Conservation (phyloP, 2,113 vertebrate species). For the Cololabis saira region DNA sequence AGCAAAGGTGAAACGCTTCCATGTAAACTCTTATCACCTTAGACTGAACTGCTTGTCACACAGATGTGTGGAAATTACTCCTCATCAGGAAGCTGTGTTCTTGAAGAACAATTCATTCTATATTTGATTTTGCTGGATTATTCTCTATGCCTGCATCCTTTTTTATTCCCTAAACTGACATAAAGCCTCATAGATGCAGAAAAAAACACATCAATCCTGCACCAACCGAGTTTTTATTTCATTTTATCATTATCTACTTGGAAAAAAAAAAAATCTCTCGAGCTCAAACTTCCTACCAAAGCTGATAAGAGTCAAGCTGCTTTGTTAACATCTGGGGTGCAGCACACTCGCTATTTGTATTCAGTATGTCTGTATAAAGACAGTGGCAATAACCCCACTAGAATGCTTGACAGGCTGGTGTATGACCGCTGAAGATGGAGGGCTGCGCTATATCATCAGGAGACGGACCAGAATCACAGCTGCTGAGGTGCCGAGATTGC, state of each 20-base stretch:
- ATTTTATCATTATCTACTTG: constrained; percentile 10
- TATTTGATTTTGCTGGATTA: constrained; percentile 15
- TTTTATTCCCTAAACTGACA: constrained; percentile 3
- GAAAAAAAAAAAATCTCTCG: constrained; percentile 20
- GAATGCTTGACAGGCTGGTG: constrained; percentile 53
- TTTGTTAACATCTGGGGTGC: constrained; percentile 48
- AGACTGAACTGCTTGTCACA: constrained; percentile 52
- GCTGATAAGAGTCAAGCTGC: constrained; percentile 19
- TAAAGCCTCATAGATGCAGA: background rate
- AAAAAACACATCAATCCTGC: constrained; percentile 2
- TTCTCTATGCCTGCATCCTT: constrained; percentile 7
- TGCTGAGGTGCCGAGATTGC: constrained; percentile 79
- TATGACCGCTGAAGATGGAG: constrained; percentile 37
- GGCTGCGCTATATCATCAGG: constrained; percentile 57
- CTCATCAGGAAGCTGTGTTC: constrained; percentile 49
- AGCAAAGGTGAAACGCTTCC: constrained; percentile 46
- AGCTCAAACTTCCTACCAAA: constrained; percentile 20
- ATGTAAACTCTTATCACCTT: constrained; percentile 68
- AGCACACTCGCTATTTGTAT: constrained; percentile 37
- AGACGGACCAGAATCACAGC: constrained; percentile 71
- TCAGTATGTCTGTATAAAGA: constrained; percentile 45
- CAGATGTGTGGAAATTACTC: constrained; percentile 52
- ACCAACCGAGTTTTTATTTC: constrained; percentile 35
- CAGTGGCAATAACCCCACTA: constrained; percentile 36
- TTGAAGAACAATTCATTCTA: constrained; percentile 34